phyloP scores from a whole-genome alignment of 2,888 invertebrate species.

The Autographa gamma region DNA sequence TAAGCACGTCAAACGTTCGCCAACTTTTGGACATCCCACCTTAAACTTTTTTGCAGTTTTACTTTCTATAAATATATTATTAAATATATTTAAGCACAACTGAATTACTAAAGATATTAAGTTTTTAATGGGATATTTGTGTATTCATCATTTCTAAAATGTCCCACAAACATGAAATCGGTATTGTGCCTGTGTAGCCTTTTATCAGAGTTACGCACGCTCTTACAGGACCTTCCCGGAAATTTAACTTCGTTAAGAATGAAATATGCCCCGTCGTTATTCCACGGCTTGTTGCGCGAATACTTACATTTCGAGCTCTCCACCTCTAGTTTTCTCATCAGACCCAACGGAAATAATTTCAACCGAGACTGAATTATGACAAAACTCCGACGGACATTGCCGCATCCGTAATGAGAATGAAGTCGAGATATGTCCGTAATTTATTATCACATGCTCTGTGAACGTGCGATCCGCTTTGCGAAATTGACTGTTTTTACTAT shows the following conservation, averaged over 20 bases:
- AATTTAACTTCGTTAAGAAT: conserved; percentile 89
- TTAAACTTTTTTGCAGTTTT: conserved; percentile 51
- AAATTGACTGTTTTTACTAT: conserved; percentile 76
- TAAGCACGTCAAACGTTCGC: conserved; percentile 78
- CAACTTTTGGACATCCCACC: conserved; percentile 66
- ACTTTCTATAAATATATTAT: conserved; percentile 21
- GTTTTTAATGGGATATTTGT: conserved; percentile 47
- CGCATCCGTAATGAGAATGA: conserved; percentile 88
- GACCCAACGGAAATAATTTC: conserved; percentile 88
- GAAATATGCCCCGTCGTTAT: conserved; percentile 88
- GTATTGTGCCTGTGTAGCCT: conserved; percentile 78
- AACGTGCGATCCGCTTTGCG: conserved; percentile 66
- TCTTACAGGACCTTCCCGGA: conserved; percentile 85
- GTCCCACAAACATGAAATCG: conserved; percentile 74
- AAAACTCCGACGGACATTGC: conserved; percentile 88
- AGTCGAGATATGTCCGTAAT: conserved; percentile 86
- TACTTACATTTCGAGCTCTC: conserved; percentile 86
- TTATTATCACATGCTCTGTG: conserved; percentile 83
- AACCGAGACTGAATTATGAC: conserved; percentile 89
- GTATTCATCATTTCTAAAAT: conserved; percentile 63
- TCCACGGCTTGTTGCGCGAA: conserved; percentile 87
- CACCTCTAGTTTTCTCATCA: conserved; percentile 89
- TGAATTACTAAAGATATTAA: conserved; percentile 35
- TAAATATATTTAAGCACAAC: conserved; percentile 17
- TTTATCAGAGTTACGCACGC: conserved; percentile 88